Conservation (phyloP, 1,140 invertebrate genomes). For the Leptopilina boulardi region DNA sequence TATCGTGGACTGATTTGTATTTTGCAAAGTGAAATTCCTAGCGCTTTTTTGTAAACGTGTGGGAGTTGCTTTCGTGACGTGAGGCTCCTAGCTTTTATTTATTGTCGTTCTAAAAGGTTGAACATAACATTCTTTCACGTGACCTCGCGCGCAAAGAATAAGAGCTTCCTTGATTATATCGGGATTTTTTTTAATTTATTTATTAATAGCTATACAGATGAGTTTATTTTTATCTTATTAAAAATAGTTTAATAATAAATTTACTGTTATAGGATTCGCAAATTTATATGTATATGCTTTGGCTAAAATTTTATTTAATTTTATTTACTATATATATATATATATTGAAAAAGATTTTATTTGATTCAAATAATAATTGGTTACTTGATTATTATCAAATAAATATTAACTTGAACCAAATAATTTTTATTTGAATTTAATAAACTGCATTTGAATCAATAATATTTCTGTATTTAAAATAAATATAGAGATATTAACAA, state of each 20-base stretch:
- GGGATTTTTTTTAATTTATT: background rate
- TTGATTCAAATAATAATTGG: no score
- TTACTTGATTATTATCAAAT: no score
- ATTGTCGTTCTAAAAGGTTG: constrained; percentile 18
- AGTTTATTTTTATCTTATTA: background rate
- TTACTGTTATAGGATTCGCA: no score
- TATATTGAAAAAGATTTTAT: no score
- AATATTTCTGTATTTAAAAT: no score
- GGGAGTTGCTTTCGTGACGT: constrained; percentile 15
- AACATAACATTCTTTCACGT: constrained; percentile 17
- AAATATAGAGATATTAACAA: no score
- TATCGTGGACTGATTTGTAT: constrained; percentile 25
- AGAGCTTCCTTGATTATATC: constrained; percentile 13
- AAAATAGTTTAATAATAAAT: background rate
- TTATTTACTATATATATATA: no score
- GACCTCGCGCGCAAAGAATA: constrained; percentile 4
- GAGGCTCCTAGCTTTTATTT: constrained; percentile 16
- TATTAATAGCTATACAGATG: background rate
- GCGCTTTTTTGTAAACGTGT: constrained; percentile 15
- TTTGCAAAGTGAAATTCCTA: constrained; percentile 19
- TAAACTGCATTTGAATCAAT: no score
- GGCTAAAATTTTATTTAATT: no score
- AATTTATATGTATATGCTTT: no score
- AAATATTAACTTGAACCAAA: no score
- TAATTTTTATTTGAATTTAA: no score